Percentiles rank a stretch among this genome's conserved stretches.
Conservation (phyloP, 1,140 invertebrate species). For the Papilio helenus region DNA sequence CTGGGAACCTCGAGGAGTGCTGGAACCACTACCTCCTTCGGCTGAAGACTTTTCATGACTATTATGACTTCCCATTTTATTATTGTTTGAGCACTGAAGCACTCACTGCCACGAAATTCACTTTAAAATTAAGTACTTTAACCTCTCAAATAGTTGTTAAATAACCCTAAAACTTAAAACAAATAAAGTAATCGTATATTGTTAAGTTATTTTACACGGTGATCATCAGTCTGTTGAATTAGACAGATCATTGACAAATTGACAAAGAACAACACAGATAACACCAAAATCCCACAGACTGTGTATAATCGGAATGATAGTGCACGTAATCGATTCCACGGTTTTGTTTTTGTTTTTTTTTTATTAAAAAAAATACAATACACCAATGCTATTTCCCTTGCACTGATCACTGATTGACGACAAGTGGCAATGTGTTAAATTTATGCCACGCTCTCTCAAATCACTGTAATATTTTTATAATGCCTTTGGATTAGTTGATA, state of each 20-base stretch:
- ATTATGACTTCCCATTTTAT: conserved; percentile 73
- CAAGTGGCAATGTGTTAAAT: neutral
- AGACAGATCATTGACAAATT: neutral
- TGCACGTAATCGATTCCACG: neutral
- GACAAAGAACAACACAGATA: neutral
- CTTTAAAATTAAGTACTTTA: neutral
- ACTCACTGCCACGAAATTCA: neutral
- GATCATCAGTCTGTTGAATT: neutral
- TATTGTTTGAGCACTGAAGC: neutral
- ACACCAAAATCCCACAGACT: neutral
- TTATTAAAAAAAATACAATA: neutral
- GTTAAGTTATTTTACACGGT: conserved; percentile 39
- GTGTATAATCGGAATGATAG: neutral
- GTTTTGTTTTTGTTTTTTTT: no score
- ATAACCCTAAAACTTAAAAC: conserved; percentile 13
- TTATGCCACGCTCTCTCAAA: neutral
- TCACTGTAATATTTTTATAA: neutral
- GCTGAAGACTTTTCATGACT: conserved; percentile 67
- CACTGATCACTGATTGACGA: neutral
- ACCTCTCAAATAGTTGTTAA: neutral
- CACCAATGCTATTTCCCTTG: neutral
- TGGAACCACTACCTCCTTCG: conserved; percentile 68
- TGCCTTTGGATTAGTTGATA: neutral
- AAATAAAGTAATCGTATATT: conserved; percentile 58
- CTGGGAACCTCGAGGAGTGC: conserved; percentile 74